Conservation (phyloP, 2,113 vertebrate species). For the Pseudopodoces humilis region DNA sequence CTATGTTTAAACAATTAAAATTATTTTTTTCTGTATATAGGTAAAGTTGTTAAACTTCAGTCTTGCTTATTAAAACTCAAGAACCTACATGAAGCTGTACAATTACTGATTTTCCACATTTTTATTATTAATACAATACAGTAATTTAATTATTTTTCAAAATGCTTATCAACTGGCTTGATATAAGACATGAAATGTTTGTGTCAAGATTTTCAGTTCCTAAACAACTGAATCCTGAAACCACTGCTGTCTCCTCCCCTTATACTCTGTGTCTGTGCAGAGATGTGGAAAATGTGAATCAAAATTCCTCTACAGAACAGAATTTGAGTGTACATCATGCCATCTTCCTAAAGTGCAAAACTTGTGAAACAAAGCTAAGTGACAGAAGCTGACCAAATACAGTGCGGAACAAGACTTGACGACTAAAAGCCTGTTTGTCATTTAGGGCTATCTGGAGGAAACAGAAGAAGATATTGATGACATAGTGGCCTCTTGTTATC, state of each 20-base stretch:
- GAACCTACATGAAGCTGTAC: neutral
- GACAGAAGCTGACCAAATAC: neutral
- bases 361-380: neutral
- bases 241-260: neutral
- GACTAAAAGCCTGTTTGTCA: conserved; percentile 34
- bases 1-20: neutral
- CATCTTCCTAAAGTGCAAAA: neutral
- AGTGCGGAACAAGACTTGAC: rapidly evolving
- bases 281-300: neutral
- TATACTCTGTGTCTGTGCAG: neutral
- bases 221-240: neutral
- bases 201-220: neutral
- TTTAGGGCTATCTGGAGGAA: conserved; percentile 82
- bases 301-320: neutral
- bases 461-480: conserved; percentile 80
- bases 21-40: neutral
- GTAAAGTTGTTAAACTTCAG: neutral
- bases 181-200: neutral
- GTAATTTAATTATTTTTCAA: neutral
- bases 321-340: neutral
- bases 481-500: conserved; percentile 70
- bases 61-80: neutral
- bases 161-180: neutral
- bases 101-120: neutral
- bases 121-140: neutral